phyloP scores from a whole-genome alignment of 2,888 invertebrate genomes.

The Sesia apiformis region DNA sequence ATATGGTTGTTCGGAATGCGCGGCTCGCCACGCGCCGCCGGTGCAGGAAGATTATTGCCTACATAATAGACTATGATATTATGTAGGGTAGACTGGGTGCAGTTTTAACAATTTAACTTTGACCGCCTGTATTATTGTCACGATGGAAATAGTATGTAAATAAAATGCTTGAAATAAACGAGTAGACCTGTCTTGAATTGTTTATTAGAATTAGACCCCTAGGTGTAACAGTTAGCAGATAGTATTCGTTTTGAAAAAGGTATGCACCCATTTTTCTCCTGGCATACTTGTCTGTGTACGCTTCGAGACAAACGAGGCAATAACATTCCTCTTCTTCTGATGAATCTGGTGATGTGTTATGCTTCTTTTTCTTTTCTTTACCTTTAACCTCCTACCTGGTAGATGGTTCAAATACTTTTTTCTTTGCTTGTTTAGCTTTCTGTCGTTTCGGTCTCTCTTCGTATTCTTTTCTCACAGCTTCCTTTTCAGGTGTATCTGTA shows the following conservation, averaged over 20 bases:
- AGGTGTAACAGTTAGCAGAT: too few species aligned
- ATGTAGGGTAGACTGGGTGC: neutral
- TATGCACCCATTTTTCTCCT: neutral
- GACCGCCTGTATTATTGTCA: neutral
- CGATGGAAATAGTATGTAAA: too few species aligned
- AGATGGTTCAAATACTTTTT: constrained; percentile 1
- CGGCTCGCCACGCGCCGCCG: too few species aligned
- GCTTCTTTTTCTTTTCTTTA: constrained; percentile 3
- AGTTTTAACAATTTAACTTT: neutral
- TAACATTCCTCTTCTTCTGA: neutral
- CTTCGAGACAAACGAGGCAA: neutral
- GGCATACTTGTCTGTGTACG: neutral
- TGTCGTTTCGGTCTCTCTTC: constrained; percentile 5
- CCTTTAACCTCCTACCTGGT: constrained; percentile 7
- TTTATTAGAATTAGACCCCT: too few species aligned
- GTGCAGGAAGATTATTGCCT: too few species aligned
- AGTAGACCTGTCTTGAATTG: too few species aligned
- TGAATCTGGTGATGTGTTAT: neutral
- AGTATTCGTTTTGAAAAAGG: too few species aligned
- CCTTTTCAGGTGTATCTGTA: constrained; percentile 18
- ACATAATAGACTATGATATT: too few species aligned
- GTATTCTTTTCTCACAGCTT: constrained; percentile 10
- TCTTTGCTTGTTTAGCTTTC: constrained; percentile 9
- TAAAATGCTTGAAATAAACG: too few species aligned
- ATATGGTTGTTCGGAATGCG: too few species aligned